phyloP scores from a whole-genome alignment of 1,140 invertebrate genomes.

The Steinernema feltiae region DNA sequence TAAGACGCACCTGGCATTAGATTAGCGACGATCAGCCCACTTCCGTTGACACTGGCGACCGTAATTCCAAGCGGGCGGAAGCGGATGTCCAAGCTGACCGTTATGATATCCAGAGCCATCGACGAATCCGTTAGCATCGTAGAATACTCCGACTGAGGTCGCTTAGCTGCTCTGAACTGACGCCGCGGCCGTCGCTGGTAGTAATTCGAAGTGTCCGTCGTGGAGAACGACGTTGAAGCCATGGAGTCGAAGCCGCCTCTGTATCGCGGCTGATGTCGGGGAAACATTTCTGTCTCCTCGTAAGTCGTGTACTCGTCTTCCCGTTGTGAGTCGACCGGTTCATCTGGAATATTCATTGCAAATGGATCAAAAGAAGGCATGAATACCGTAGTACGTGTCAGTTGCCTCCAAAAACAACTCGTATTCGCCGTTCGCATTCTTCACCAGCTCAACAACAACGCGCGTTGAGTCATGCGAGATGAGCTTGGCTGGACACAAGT shows the following conservation, averaged over 20 bases:
- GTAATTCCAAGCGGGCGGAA: background rate
- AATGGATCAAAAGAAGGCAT: background rate
- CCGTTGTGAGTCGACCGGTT: background rate
- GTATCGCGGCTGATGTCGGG: background rate
- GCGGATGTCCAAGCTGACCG: background rate
- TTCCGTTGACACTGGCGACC: slow-evolving; percentile 3
- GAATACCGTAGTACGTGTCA: background rate
- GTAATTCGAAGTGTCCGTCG: background rate
- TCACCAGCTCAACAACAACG: background rate
- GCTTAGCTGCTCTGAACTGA: background rate
- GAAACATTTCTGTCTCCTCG: background rate
- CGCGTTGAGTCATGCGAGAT: background rate
- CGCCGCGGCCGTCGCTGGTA: background rate
- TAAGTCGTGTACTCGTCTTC: slow-evolving; percentile 3
- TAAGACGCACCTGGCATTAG: background rate
- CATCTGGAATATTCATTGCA: background rate
- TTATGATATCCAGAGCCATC: background rate
- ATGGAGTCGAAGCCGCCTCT: background rate
- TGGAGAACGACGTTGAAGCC: slow-evolving; percentile 3
- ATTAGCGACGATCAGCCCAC: slow-evolving; percentile 6
- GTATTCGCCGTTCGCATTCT: background rate
- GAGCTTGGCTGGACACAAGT: background rate
- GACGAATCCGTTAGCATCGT: background rate
- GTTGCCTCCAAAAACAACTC: background rate
- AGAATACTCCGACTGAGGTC: slow-evolving; percentile 14